Conservation (phyloP, 2,113 vertebrate genomes). For the Danio rerio region GRCz12tu NC_133176.1:55023501-55024000, state of each 20-base stretch:
- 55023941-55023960: too few relatives aligned
- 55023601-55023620: background rate
- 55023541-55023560: background rate
- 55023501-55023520: background rate
- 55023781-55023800: too few relatives aligned
- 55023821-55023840: too few relatives aligned
- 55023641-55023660: background rate
- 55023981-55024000: too few relatives aligned
- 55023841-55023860: too few relatives aligned
- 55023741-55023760: conserved; percentile 1
- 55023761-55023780: background rate
- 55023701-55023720: background rate
- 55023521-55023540: too few relatives aligned
- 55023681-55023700: background rate
- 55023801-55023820: too few relatives aligned
- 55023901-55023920: too few relatives aligned
- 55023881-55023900: too few relatives aligned
- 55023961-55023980: too few relatives aligned
- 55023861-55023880: too few relatives aligned
- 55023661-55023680: background rate
- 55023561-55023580: background rate
- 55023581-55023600: background rate
- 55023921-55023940: too few relatives aligned
- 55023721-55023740: background rate
- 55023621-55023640: background rate